A percentile compares a stretch with the other conserved stretches of the same genome.
Evolutionary conservation across 2,888 invertebrate genomes (phyloP).

Genomic region (Eupithecia subfuscata): DNA sequence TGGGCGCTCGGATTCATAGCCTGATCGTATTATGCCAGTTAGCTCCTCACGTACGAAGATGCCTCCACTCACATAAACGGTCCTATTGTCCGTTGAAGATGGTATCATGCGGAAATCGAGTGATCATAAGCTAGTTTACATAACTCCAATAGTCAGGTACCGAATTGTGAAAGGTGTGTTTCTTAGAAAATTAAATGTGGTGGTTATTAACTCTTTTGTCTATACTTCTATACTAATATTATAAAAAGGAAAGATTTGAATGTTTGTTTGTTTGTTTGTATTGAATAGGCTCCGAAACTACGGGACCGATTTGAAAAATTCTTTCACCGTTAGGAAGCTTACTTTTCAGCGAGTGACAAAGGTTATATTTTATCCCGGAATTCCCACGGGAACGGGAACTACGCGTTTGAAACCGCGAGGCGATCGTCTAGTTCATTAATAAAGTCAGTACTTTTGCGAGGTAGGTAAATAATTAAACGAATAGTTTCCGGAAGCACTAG

Average conservation of each 20-base stretch:
- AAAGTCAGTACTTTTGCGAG: background rate
- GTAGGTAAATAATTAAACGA: background rate
- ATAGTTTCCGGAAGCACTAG: background rate
- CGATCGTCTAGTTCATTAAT: too few species aligned
- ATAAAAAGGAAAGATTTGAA: too few species aligned
- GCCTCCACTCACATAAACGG: conserved; percentile 69
- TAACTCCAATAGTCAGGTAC: background rate
- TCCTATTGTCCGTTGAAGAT: conserved; percentile 70
- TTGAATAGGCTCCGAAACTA: too few species aligned
- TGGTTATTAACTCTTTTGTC: background rate
- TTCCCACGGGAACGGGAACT: too few species aligned
- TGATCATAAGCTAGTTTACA: conserved; percentile 46
- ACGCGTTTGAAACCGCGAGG: too few species aligned
- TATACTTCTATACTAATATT: too few species aligned
- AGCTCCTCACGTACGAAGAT: conserved; percentile 59
- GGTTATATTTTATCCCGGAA: too few species aligned
- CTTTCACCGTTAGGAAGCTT: too few species aligned
- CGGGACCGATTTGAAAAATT: too few species aligned
- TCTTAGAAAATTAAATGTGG: background rate
- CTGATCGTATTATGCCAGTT: conserved; percentile 61
- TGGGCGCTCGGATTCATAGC: conserved; percentile 60
- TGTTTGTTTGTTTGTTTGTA: too few species aligned
- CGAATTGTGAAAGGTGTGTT: background rate
- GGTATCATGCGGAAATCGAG: conserved; percentile 65
- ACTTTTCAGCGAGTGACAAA: too few species aligned